A percentile compares a stretch with the other conserved stretches of the same genome.
These are phyloP conservation scores for Caenorhabditis latens DNA, from an alignment of 1,140 invertebrate genomes.

Conservation along the genomic window DNA sequence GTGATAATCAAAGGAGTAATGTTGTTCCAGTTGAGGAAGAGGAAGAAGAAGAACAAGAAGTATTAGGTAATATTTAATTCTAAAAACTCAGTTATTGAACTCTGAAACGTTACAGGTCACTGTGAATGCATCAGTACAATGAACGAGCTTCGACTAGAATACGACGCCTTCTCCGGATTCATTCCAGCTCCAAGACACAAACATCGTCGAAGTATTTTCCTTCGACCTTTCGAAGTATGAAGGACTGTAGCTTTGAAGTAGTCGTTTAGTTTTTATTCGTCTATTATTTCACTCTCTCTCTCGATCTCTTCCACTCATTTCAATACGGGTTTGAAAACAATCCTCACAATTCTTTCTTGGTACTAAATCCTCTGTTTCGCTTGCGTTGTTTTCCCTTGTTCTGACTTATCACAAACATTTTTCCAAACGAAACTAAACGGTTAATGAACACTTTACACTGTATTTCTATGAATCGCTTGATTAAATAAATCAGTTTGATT, in stretches of 20 bases:
- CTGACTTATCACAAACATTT: neutral
- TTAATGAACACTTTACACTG: conserved; percentile 6
- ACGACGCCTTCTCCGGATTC: conserved; percentile 39
- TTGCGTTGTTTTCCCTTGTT: neutral
- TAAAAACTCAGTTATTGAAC: neutral
- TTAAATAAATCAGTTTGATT: conserved; percentile 43
- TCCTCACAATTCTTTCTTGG: conserved; percentile 33
- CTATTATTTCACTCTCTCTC: neutral
- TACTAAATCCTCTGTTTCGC: conserved; percentile 35
- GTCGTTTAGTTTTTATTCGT: conserved; percentile 21
- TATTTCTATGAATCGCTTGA: conserved; percentile 28
- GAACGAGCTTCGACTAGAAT: conserved; percentile 47
- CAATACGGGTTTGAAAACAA: neutral
- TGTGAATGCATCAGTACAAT: conserved; percentile 50
- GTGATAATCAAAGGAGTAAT: conserved; percentile 26
- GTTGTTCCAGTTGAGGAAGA: conserved; percentile 27
- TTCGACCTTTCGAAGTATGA: conserved; percentile 31
- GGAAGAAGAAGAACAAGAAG: conserved; percentile 36
- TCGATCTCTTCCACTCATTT: neutral
- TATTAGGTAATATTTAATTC: neutral
- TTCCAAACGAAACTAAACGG: conserved; percentile 13
- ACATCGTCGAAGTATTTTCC: conserved; percentile 29
- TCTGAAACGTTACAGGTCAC: neutral
- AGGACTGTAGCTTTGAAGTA: neutral
- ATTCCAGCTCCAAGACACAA: conserved; percentile 23